These are phyloP conservation scores for Ochotona princeps DNA, from an alignment of 2,113 vertebrate genomes.

Conservation along the genomic window DNA sequence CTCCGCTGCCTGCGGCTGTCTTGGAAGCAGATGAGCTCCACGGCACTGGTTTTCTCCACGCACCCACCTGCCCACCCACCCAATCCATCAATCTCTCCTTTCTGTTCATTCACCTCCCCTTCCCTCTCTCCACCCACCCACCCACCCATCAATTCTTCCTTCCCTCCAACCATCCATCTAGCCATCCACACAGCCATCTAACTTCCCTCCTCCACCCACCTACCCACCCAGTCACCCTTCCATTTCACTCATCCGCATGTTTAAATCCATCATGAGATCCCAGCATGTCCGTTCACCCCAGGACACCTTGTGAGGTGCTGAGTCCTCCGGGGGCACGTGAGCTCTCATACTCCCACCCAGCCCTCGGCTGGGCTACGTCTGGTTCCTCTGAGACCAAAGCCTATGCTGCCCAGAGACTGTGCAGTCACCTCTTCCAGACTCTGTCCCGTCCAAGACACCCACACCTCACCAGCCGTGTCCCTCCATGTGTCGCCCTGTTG, in stretches of 20 bases:
- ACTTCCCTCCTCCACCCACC: neutral
- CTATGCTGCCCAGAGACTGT: neutral
- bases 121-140: too few species aligned
- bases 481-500: constrained; percentile 67
- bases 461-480: neutral
- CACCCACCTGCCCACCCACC: neutral
- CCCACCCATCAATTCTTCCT: too few species aligned
- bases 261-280: too few species aligned
- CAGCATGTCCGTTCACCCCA: too few species aligned
- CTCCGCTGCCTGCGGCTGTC: neutral
- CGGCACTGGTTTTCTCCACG: neutral
- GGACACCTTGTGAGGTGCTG: too few species aligned
- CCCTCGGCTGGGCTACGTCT: neutral
- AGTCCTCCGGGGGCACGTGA: too few species aligned
- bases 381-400: accelerated
- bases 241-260: neutral
- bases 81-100: neutral
- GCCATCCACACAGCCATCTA: neutral
- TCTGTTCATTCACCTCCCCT: neutral
- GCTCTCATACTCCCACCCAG: neutral
- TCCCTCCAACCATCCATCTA: too few species aligned
- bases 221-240: neutral
- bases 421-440: neutral
- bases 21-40: neutral
- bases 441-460: neutral